phyloP scores from a whole-genome alignment of 1,140 invertebrate species.

The Aphidius ervi region DNA sequence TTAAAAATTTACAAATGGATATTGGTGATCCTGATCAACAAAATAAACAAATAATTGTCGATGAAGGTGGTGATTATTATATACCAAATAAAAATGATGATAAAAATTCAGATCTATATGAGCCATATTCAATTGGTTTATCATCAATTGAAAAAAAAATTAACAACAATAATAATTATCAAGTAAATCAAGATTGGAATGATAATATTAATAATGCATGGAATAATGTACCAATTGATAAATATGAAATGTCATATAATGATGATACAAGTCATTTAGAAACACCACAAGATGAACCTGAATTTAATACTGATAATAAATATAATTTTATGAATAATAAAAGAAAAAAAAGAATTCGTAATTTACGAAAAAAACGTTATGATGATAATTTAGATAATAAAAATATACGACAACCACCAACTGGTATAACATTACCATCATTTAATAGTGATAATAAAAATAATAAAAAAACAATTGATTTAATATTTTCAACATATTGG shows the following conservation, averaged over 20 bases:
- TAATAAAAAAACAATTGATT: slow-evolving; percentile 44
- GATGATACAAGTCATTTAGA: slow-evolving; percentile 26
- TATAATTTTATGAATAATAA: too few relatives aligned
- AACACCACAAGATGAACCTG: slow-evolving; percentile 25
- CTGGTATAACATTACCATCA: slow-evolving; percentile 43
- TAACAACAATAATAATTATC: slow-evolving; percentile 20
- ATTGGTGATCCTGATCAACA: slow-evolving; percentile 10
- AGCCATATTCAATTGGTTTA: slow-evolving; percentile 8
- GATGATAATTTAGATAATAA: slow-evolving; percentile 13
- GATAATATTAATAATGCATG: slow-evolving; percentile 14
- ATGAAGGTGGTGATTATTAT: slow-evolving; percentile 11
- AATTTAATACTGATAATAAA: too few relatives aligned
- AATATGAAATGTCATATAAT: slow-evolving; percentile 40
- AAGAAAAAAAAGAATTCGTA: background rate
- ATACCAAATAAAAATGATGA: slow-evolving; percentile 26
- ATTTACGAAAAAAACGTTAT: slow-evolving; percentile 4
- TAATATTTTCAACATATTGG: slow-evolving; percentile 58
- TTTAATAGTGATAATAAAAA: slow-evolving; percentile 36
- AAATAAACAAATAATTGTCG: background rate
- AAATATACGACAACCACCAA: slow-evolving; percentile 48
- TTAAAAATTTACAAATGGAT: background rate
- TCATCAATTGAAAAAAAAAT: slow-evolving; percentile 15
- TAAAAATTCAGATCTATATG: slow-evolving; percentile 26
- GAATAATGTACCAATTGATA: slow-evolving; percentile 35
- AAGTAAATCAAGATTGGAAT: slow-evolving; percentile 6